Evolutionary conservation across 2,888 invertebrate genomes (phyloP).

Genomic region (Hypena proboscidalis): DNA sequence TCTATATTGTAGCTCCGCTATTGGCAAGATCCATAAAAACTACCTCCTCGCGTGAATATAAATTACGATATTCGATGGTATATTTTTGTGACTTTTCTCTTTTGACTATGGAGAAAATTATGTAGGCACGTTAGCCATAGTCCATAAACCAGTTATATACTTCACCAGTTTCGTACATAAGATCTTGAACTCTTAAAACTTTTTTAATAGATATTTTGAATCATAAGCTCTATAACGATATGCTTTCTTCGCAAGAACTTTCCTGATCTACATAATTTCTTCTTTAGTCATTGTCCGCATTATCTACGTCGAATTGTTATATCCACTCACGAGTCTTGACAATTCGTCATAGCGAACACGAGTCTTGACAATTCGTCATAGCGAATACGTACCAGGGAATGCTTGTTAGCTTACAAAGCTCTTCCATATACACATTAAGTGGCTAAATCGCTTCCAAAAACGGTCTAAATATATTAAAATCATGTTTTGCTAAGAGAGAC

Average conservation of each 20-base stretch:
- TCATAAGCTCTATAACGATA: slow-evolving; percentile 8
- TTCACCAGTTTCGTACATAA: slow-evolving; percentile 18
- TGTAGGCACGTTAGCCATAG: slow-evolving; percentile 31
- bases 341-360: slow-evolving; percentile 16
- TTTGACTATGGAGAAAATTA: slow-evolving; percentile 36
- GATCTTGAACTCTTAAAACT: slow-evolving; percentile 10
- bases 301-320: slow-evolving; percentile 19
- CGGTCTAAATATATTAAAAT: slow-evolving; percentile 59
- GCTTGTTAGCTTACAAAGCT: slow-evolving; percentile 38
- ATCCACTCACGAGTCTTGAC: slow-evolving; percentile 10
- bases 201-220: slow-evolving; percentile 15
- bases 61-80: slow-evolving; percentile 45
- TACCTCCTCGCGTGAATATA: slow-evolving; percentile 63
- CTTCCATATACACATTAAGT: slow-evolving; percentile 36
- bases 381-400: slow-evolving; percentile 20
- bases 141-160: slow-evolving; percentile 19
- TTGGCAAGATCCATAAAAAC: slow-evolving; percentile 60
- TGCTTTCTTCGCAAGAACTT: slow-evolving; percentile 18
- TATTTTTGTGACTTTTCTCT: slow-evolving; percentile 45
- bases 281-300: slow-evolving; percentile 21
- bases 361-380: slow-evolving; percentile 15
- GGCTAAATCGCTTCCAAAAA: slow-evolving; percentile 52
- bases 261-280: slow-evolving; percentile 36
- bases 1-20: slow-evolving; percentile 58
- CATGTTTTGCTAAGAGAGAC: slow-evolving; percentile 65